These are phyloP conservation scores for Sinhomidia bicolor DNA, from an alignment of 2,888 invertebrate genomes.

Conservation along the genomic window DNA sequence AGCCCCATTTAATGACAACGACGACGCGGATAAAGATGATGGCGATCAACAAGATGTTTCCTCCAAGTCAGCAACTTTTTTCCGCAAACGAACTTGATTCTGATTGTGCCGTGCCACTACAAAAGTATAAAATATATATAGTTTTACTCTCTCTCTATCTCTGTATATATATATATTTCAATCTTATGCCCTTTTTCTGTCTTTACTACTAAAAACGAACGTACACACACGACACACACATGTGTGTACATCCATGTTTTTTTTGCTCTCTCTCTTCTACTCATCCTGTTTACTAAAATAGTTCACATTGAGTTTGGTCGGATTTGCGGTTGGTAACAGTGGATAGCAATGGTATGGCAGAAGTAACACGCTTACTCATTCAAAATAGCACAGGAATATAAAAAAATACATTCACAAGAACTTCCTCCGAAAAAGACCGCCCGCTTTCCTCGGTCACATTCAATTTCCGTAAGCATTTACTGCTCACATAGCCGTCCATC, in stretches of 20 bases:
- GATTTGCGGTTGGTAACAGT: slow-evolving; percentile 2
- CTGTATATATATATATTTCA: neutral
- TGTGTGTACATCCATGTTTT: neutral
- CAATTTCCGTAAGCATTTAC: slow-evolving; percentile 54
- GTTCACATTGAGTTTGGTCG: neutral
- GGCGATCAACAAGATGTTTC: slow-evolving; percentile 34
- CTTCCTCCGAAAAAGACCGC: neutral
- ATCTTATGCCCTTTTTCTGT: neutral
- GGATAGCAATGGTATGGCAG: slow-evolving; percentile 13
- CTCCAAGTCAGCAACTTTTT: slow-evolving; percentile 32
- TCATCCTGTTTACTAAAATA: slow-evolving; percentile 34
- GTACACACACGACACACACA: neutral
- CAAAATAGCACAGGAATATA: neutral
- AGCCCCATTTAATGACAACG: slow-evolving; percentile 36
- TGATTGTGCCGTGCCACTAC: neutral
- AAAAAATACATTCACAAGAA: neutral
- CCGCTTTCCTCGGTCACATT: slow-evolving; percentile 24
- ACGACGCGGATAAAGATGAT: neutral
- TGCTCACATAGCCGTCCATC: slow-evolving; percentile 39
- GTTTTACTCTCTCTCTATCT: neutral
- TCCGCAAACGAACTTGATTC: slow-evolving; percentile 29
- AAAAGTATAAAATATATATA: slow-evolving; percentile 15
- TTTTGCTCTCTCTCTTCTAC: neutral
- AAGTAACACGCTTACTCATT: neutral
- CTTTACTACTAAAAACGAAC: neutral